Conservation (phyloP, 2,888 invertebrate genomes). For the Calliopum simillimum region DNA sequence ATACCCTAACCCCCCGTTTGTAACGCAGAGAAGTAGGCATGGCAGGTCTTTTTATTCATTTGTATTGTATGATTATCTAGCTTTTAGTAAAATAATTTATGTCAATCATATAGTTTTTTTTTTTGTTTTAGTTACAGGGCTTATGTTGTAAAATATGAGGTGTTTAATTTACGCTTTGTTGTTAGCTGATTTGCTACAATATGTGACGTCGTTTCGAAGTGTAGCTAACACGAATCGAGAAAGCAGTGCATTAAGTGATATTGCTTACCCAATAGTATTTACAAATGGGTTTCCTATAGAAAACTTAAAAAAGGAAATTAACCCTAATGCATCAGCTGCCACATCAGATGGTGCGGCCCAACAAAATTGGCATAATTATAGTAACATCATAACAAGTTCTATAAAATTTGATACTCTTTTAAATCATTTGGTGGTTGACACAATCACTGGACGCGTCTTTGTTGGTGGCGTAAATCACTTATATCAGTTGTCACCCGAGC, state of each 20-base stretch:
- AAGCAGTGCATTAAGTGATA: constrained; percentile 22
- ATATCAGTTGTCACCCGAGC: constrained; percentile 90
- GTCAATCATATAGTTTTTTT: too few relatives aligned
- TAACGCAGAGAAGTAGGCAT: too few relatives aligned
- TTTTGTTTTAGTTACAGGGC: constrained; percentile 45
- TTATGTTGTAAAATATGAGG: constrained; percentile 57
- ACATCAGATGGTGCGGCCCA: constrained; percentile 13
- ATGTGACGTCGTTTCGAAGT: constrained; percentile 45
- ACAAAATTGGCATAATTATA: constrained; percentile 48
- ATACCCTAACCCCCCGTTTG: too few relatives aligned
- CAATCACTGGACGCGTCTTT: constrained; percentile 87
- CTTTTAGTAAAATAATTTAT: too few relatives aligned
- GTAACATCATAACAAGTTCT: constrained; percentile 63
- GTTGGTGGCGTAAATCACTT: constrained; percentile 93
- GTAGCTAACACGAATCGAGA: constrained; percentile 35
- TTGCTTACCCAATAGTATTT: constrained; percentile 8
- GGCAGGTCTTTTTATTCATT: too few relatives aligned
- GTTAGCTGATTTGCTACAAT: constrained; percentile 51
- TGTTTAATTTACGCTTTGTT: constrained; percentile 54
- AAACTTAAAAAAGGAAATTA: constrained; percentile 39
- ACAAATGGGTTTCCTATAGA: constrained; percentile 34
- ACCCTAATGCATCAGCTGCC: not conserved
- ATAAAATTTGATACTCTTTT: constrained; percentile 69
- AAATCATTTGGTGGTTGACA: constrained; percentile 92
- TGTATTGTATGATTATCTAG: too few relatives aligned